Conservation (phyloP, 2,113 vertebrate genomes). For the Azemiops feae region DNA sequence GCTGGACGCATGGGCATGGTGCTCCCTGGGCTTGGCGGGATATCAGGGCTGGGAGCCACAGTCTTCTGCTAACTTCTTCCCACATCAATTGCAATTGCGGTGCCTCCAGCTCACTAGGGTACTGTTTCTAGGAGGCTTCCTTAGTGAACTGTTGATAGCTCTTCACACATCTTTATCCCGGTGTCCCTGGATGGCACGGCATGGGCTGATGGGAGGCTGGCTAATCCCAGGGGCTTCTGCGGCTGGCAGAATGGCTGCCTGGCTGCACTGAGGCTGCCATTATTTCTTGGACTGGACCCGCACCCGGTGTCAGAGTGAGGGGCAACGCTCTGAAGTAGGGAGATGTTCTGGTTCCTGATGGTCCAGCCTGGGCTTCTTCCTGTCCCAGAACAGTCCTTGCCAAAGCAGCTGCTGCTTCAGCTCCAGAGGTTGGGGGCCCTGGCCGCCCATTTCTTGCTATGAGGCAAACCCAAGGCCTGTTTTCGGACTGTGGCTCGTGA, state of each 20-base stretch:
- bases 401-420: not conserved
- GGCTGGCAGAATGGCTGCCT: not conserved
- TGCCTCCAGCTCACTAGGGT: not conserved
- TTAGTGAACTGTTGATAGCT: not conserved
- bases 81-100: not conserved
- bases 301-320: not conserved
- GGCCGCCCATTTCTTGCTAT: not conserved
- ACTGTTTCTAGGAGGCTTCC: not conserved
- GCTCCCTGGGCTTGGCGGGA: not conserved
- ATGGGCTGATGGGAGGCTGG: not conserved
- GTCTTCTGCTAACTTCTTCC: not conserved
- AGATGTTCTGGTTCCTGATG: not conserved
- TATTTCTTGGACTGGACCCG: not conserved
- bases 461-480: not conserved
- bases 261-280: not conserved
- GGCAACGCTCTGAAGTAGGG: not conserved
- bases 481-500: not conserved
- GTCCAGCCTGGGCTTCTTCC: not conserved
- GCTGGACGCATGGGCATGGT: no score
- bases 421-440: not conserved
- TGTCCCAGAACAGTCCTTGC: not conserved
- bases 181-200: not conserved
- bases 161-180: not conserved
- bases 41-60: not conserved
- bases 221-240: not conserved